Evolutionary conservation across 1,140 invertebrate species (phyloP).

Genomic region (Lerema accius): DNA sequence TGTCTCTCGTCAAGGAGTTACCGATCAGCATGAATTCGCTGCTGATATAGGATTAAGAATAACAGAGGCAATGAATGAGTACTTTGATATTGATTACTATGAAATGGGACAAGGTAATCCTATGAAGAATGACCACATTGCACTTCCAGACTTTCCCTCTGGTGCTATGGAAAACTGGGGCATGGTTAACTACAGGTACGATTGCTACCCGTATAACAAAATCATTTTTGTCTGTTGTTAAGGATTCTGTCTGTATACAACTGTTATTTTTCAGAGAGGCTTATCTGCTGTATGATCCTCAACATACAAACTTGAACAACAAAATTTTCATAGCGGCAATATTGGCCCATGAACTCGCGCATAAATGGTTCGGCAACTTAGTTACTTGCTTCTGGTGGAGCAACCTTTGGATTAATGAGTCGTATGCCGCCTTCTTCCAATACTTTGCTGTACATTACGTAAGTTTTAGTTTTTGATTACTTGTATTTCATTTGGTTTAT

Average conservation of each 20-base stretch:
- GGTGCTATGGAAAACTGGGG: conserved; percentile 88
- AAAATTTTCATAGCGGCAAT: conserved; percentile 82
- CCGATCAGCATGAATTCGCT: conserved; percentile 81
- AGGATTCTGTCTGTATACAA: too few species aligned
- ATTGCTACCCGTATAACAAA: conserved; percentile 9
- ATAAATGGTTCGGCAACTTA: conserved; percentile 88
- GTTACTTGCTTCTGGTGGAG: conserved; percentile 89
- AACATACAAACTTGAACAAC: conserved; percentile 72
- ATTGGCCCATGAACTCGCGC: conserved; percentile 86
- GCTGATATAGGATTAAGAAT: conserved; percentile 81
- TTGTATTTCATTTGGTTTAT: too few species aligned
- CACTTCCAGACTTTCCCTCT: conserved; percentile 88
- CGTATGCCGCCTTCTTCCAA: conserved; percentile 87
- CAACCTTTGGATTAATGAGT: conserved; percentile 88
- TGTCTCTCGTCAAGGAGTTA: conserved; percentile 63
- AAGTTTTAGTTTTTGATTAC: conserved; percentile 41
- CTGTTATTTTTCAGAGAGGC: conserved; percentile 85
- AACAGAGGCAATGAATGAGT: conserved; percentile 78
- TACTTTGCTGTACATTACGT: conserved; percentile 84
- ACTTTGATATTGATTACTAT: conserved; percentile 78
- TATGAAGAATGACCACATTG: conserved; percentile 86
- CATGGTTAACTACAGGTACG: conserved; percentile 86
- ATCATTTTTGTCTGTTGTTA: too few species aligned
- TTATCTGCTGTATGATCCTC: conserved; percentile 82
- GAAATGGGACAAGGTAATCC: conserved; percentile 69